Evolutionary conservation across 2,113 vertebrate species (phyloP).

Genomic region (Poeciliopsis occidentalis): DNA sequence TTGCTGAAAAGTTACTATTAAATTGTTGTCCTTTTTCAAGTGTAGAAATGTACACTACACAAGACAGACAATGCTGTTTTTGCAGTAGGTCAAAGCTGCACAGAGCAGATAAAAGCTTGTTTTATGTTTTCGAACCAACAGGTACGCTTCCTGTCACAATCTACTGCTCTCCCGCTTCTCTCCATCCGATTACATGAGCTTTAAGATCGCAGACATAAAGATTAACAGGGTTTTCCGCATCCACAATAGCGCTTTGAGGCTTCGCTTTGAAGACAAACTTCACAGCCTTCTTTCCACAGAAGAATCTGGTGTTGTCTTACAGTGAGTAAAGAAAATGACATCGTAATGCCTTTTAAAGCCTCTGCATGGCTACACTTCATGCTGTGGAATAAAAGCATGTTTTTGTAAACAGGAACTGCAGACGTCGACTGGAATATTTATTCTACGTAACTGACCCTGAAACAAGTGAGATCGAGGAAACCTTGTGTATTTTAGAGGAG

Average conservation of each 20-base stretch:
- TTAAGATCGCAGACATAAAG: constrained; percentile 79
- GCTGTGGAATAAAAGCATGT: neutral
- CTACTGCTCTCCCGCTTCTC: constrained; percentile 84
- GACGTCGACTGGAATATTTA: constrained; percentile 82
- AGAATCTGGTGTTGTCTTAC: constrained; percentile 49
- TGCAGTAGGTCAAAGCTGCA: neutral
- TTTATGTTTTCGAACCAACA: constrained; percentile 43
- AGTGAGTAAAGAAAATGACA: constrained; percentile 64
- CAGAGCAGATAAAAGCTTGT: neutral
- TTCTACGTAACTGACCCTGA: constrained; percentile 82
- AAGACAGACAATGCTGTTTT: too few relatives aligned
- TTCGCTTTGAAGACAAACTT: constrained; percentile 86
- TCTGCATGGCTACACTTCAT: neutral
- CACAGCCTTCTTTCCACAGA: constrained; percentile 75
- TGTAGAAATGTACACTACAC: too few relatives aligned
- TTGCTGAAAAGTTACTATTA: too few relatives aligned
- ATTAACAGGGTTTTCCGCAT: constrained; percentile 82
- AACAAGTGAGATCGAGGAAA: constrained; percentile 76
- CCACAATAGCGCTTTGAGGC: constrained; percentile 82
- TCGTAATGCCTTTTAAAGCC: neutral
- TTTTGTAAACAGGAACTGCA: constrained; percentile 75
- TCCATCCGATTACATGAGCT: constrained; percentile 77
- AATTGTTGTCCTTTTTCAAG: too few relatives aligned
- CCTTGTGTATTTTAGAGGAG: constrained; percentile 81
- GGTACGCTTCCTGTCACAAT: constrained; percentile 85